A percentile compares a stretch with the other conserved stretches of the same genome.
phyloP scores from a whole-genome alignment of 2,797 vertebrate species.

The Phoeniculus purpureus region DNA sequence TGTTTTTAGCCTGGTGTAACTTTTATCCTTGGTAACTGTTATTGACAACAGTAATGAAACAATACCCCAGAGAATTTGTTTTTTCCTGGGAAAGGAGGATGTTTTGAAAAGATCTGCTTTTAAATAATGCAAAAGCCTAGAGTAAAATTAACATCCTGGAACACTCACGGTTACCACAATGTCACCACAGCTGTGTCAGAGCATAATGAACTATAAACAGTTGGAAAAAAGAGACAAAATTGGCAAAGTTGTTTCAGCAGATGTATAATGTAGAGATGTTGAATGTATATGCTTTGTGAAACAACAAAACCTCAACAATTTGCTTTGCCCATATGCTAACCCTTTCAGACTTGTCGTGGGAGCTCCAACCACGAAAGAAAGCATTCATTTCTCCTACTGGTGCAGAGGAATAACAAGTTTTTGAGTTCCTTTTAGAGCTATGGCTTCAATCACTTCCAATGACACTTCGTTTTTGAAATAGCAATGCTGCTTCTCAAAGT shows the following conservation, averaged over 20 bases:
- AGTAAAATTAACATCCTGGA: not conserved
- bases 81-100: not conserved
- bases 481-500: not conserved
- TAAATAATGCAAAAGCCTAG: not conserved
- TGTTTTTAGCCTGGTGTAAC: not conserved
- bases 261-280: not conserved
- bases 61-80: not conserved
- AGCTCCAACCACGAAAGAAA: slow-evolving; percentile 9
- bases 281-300: slow-evolving; percentile 34
- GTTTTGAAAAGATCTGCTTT: not conserved
- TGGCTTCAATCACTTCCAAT: not conserved
- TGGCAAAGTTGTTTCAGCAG: not conserved
- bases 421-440: not conserved
- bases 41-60: not conserved
- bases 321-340: not conserved
- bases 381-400: not conserved
- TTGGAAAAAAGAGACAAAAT: not conserved
- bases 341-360: not conserved
- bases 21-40: not conserved
- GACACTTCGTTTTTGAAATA: not conserved
- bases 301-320: slow-evolving; percentile 27
- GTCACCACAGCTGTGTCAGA: not conserved
- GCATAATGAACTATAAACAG: not conserved
- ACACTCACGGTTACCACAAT: not conserved
- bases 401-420: not conserved